Base-by-base conservation (phyloP, 2,888 invertebrate genomes). In the Perizoma affinitatum region DNA sequence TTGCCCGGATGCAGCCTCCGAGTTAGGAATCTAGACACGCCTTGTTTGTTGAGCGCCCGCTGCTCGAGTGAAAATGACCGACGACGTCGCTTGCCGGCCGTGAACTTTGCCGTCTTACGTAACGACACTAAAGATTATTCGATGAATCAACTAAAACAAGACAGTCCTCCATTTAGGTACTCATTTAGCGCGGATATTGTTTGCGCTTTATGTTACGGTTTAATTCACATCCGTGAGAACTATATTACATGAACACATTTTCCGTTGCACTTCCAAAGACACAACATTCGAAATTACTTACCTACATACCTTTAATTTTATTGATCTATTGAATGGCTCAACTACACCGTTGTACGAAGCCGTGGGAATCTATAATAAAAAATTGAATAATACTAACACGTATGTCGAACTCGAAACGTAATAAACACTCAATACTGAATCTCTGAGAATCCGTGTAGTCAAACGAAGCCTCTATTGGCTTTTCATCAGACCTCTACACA, bases 1-100 rank as follows among this genome's bases (percentile, higher is more conserved):
- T 82, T 86, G 90, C 88, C 91, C 90, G 91, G 90, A 90, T 90
- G 88, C 90, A 87, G 89, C 86, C 90, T 88, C 86, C 83, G 83
- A 77, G 80, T 80, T 86, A 86, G 84, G 83, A 87, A 87, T 88
- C 85, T 87, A 84, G 87, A 84, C 85, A 79, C 88, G 83, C 87
- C 87, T 85, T 78, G 84, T 82, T 82, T 79, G 78, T 70, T 76
- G 74, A 78, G 68, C 78, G 78, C 76, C 78, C 67, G 80, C 70
- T 72, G 74, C 71, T 79, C 74, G 72, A 83, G 82, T 81, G 83
- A 84, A 87, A 83, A 83, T 79, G 70, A 78, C 75, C 78, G 74
- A 67, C 71, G 78, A 75, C 76, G 73, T 70, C 71, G 73, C 80
- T 78, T 68, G 76, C 68, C 74, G 86, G 66, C 89, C 89, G 72